Conservation (phyloP, 2,797 vertebrate genomes). For the Typhlichthys eigenmanni region DNA sequence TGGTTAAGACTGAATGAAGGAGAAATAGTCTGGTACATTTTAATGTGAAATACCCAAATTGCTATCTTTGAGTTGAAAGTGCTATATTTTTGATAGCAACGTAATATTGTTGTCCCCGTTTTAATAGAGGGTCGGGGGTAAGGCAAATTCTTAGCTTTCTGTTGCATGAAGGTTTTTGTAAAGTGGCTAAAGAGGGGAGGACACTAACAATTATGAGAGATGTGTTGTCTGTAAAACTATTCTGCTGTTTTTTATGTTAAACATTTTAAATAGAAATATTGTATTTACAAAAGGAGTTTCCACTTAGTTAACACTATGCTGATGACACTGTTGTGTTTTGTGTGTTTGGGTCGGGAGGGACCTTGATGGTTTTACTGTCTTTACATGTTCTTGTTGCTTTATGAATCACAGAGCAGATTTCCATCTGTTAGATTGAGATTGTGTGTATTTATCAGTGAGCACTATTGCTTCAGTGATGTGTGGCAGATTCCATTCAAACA, state of each 20-base stretch:
- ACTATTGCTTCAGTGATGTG: constrained; percentile 76
- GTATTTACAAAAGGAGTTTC: constrained; percentile 47
- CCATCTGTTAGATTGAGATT: constrained; percentile 70
- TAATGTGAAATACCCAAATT: constrained; percentile 15
- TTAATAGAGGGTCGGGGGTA: constrained; percentile 20
- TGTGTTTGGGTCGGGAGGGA: constrained; percentile 41
- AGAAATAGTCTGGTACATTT: constrained; percentile 13
- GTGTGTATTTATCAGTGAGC: constrained; percentile 78
- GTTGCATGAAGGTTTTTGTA: constrained; percentile 24
- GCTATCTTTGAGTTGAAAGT: constrained; percentile 16
- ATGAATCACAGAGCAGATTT: constrained; percentile 72
- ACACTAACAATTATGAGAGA: constrained; percentile 29
- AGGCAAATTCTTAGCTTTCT: constrained; percentile 29
- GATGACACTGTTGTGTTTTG: constrained; percentile 68
- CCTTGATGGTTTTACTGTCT: constrained; percentile 61
- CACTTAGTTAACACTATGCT: constrained; percentile 66
- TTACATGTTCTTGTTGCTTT: constrained; percentile 66
- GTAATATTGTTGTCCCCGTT: constrained; percentile 15
- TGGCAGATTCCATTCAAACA: constrained; percentile 77
- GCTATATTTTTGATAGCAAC: constrained; percentile 23
- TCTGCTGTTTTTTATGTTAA: constrained; percentile 43
- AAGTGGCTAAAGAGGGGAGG: constrained; percentile 12
- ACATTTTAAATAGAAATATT: constrained; percentile 39
- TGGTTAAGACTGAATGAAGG: constrained; percentile 13
- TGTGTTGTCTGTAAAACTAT: constrained; percentile 23